Conservation (phyloP, 2,797 vertebrate species). For the Sternotherus odoratus region DNA sequence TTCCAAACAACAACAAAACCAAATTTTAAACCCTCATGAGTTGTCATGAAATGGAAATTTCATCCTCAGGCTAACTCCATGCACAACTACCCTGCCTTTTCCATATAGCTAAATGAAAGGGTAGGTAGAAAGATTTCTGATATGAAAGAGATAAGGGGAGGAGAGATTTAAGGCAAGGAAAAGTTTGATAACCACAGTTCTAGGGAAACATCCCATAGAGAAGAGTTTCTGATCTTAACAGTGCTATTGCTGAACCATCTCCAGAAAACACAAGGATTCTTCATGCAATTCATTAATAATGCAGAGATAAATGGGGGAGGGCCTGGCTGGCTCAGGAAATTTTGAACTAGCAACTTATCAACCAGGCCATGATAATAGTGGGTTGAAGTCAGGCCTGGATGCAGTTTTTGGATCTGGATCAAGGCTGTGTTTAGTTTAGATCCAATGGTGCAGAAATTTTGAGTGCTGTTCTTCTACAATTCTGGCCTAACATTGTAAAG, state of each 20-base stretch:
- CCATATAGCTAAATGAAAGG: neutral
- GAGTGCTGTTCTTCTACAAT: neutral
- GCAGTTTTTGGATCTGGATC: neutral
- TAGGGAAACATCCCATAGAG: neutral
- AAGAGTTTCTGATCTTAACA: neutral
- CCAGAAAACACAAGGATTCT: neutral
- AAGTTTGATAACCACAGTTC: neutral
- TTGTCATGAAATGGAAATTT: neutral
- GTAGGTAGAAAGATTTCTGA: neutral
- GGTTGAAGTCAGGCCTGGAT: neutral
- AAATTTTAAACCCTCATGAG: neutral
- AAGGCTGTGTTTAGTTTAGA: rapidly evolving
- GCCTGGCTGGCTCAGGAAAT: neutral
- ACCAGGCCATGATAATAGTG: neutral
- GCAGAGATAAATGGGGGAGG: rapidly evolving
- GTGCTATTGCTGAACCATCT: neutral
- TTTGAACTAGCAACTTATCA: neutral
- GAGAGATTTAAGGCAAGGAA: neutral
- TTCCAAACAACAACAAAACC: neutral
- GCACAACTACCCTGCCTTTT: neutral
- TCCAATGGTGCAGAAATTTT: neutral
- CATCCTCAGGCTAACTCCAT: neutral
- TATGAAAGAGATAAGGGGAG: neutral
- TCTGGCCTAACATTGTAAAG: neutral
- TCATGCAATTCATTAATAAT: neutral